A percentile compares a stretch with the other conserved stretches of the same genome.
Evolutionary conservation across 2,797 vertebrate species (phyloP).

Genomic region (Myiotriccus ornatus): DNA sequence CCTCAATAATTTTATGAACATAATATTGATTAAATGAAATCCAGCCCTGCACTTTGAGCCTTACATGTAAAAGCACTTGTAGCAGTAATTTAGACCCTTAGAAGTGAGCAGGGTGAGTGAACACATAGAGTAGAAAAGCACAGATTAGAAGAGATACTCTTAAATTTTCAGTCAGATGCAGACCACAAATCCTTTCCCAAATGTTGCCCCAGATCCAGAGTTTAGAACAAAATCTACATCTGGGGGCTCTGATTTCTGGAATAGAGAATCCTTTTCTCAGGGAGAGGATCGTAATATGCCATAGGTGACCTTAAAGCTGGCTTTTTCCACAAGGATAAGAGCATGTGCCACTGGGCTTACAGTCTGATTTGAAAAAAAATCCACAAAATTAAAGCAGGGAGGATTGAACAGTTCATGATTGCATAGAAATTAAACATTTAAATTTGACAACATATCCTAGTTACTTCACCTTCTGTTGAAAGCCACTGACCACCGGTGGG

Average conservation of each 20-base stretch:
- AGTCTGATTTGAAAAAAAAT: not conserved
- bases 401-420: not conserved
- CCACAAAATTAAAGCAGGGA: not conserved
- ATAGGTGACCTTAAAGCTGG: not conserved
- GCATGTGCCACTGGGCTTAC: not conserved
- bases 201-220: not conserved
- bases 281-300: not conserved
- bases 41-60: not conserved
- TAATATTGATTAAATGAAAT: not conserved
- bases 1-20: not conserved
- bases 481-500: fast-evolving
- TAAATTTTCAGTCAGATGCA: not conserved
- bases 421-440: not conserved
- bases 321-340: not conserved
- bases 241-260: not conserved
- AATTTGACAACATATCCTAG: not conserved
- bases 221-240: not conserved
- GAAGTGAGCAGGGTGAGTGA: not conserved
- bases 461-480: not conserved
- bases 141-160: not conserved
- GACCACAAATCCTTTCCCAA: not conserved
- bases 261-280: not conserved
- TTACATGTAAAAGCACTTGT: not conserved
- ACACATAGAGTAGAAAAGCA: not conserved
- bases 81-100: not conserved